Base-by-base conservation (phyloP, 1,140 invertebrate species). In the Drosophila parvula region DNA sequence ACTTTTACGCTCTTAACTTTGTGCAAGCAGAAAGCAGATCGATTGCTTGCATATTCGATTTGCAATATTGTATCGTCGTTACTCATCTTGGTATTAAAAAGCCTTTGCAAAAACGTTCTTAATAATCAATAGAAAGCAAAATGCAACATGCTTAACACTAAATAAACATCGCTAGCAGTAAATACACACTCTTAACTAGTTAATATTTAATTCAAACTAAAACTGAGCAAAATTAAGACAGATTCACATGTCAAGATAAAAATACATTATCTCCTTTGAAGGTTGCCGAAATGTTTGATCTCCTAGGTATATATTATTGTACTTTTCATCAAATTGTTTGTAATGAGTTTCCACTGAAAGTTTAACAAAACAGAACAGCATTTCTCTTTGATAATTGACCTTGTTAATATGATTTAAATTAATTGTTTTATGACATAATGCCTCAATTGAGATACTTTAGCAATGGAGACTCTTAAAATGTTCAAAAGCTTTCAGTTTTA, bases 191-290 rank as follows among this genome's bases (percentile, higher is more conserved):
- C 61, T 59, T 36, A 75, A 60, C 16, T 40, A 64, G 27, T 36
- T 59, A 38, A 34, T 65, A 67, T 32, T 43, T 75, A 56, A 53
- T 12, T 61, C 34, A 22, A 44, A 63, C 58, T 40, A 32, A 61
- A 76, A 70, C 74, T 73, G 18, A 65, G 69, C 82, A 85, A 88
- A 85, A 85, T 85, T 85, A 85, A 85, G 45, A 88, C 82, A 86
- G 36, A 5, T 36, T 60, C 79, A 76, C 83, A 79, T 79, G 65
- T 71, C 59, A 70, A 78, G 61, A 22, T 34, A 4, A 10, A 27
- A 28, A 16, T 6, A 38, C n/a, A n/a, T n/a, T n/a, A n/a, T n/a
- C n/a, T n/a, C n/a, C n/a, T n/a, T n/a, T n/a, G n/a, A n/a, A n/a
- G n/a, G n/a, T 28, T 8, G 30, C 10, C 18, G 8, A 38, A 14